Percentiles rank a stretch among this genome's conserved stretches.
These are phyloP conservation scores for Tragelaphus oryx DNA, from an alignment of 2,797 vertebrate genomes.

Conservation along the genomic window DNA sequence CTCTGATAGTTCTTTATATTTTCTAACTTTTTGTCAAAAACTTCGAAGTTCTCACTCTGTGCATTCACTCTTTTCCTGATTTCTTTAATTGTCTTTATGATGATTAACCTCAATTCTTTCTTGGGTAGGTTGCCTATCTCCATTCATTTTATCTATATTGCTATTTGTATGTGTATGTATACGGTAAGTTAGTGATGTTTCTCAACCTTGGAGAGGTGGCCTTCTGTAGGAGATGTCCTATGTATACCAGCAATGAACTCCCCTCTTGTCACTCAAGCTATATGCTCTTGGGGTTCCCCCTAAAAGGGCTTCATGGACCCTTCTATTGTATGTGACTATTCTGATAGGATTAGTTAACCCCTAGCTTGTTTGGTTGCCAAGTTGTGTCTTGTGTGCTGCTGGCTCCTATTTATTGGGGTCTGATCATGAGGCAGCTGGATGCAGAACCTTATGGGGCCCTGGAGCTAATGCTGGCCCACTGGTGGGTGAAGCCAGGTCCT, in stretches of 20 bases:
- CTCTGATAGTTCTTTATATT: not conserved
- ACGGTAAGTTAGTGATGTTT: not conserved
- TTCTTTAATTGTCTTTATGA: not conserved
- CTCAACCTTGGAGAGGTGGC: not conserved
- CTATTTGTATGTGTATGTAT: not conserved
- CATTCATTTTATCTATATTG: not conserved
- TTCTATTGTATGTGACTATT: not conserved
- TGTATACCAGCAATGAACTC: not conserved
- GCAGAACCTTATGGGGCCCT: not conserved
- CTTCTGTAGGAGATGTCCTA: not conserved
- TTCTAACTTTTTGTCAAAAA: not conserved
- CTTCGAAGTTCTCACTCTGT: not conserved
- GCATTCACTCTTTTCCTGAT: not conserved
- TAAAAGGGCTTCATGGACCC: not conserved
- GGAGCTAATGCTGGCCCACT: not conserved
- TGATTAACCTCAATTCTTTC: not conserved
- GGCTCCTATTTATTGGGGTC: not conserved
- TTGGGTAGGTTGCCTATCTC: not conserved
- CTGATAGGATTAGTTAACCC: not conserved
- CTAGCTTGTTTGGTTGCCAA: not conserved
- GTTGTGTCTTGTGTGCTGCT: not conserved
- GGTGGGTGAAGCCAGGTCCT: not conserved
- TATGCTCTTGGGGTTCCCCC: not conserved
- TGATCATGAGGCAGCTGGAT: not conserved
- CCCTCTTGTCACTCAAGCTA: not conserved